Percentiles rank a stretch among this genome's conserved stretches.
Conservation (phyloP, 1,140 invertebrate species). For the Drosophila carrolli region DNA sequence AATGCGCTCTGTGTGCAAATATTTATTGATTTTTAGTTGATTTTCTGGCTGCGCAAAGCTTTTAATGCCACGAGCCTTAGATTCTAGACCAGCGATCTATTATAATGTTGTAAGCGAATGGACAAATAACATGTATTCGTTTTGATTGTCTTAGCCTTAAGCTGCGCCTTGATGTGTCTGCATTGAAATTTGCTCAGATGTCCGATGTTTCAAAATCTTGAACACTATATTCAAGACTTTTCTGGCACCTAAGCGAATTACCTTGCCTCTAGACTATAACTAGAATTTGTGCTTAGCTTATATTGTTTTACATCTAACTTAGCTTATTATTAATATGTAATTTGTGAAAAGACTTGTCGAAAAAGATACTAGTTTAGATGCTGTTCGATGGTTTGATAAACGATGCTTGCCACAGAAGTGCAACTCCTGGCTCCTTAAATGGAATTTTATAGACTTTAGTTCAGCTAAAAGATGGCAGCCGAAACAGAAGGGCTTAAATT, state of each 20-base stretch:
- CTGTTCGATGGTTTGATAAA: constrained; percentile 21
- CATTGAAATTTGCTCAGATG: not conserved
- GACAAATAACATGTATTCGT: constrained; percentile 33
- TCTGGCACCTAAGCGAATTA: not conserved
- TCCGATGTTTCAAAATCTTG: not conserved
- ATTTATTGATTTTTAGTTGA: constrained; percentile 45
- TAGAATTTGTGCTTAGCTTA: constrained; percentile 36
- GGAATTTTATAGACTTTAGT: constrained; percentile 15
- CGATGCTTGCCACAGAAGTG: constrained; percentile 39
- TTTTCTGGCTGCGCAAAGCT: constrained; percentile 62
- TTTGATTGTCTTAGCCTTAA: constrained; percentile 37
- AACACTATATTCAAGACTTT: not conserved
- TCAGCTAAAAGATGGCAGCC: constrained; percentile 4
- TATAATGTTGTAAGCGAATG: constrained; percentile 26
- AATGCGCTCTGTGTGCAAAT: constrained; percentile 56
- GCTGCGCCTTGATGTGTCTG: constrained; percentile 39
- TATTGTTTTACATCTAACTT: constrained; percentile 29
- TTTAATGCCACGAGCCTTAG: constrained; percentile 54
- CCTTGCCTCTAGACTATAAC: constrained; percentile 15
- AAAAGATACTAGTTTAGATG: constrained; percentile 47
- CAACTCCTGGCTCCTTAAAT: constrained; percentile 25
- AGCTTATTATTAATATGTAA: constrained; percentile 44
- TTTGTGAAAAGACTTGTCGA: constrained; percentile 57
- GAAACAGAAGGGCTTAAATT: constrained; percentile 46
- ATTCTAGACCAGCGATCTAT: constrained; percentile 34